These are phyloP conservation scores for Conus canariensis DNA, from an alignment of 2,888 invertebrate genomes.

Conservation along the genomic window DNA sequence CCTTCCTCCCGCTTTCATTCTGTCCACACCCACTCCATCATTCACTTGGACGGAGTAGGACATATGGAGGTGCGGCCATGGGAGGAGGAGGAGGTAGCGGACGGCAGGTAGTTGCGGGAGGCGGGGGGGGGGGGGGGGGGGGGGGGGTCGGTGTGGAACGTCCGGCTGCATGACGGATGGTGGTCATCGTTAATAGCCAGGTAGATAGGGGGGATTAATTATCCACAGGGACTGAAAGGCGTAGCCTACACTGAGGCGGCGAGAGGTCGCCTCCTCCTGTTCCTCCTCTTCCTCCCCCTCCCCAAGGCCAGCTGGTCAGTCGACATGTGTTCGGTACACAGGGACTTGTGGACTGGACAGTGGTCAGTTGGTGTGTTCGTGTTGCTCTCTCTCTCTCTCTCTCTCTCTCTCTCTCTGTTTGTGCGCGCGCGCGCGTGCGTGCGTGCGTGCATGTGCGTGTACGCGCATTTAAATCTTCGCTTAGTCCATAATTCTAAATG, in stretches of 20 bases:
- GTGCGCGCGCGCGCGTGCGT: not conserved
- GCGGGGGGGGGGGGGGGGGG: not conserved
- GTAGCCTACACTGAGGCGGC: not conserved
- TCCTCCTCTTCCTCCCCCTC: no score
- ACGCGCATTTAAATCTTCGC: not conserved
- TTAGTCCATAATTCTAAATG: no score
- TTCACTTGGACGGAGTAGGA: not conserved
- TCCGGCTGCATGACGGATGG: not conserved
- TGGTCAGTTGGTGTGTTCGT: not conserved
- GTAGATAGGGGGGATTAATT: not conserved
- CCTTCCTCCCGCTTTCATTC: not conserved
- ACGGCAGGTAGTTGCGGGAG: no score
- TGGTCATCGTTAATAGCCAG: not conserved
- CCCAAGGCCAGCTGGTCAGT: no score
- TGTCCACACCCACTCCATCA: not conserved
- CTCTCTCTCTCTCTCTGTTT: no score
- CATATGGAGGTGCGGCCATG: no score
- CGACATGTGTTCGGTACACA: no score
- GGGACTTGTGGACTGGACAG: not conserved
- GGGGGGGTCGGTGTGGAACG: not conserved
- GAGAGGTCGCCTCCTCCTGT: not conserved
- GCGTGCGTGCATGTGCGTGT: not conserved
- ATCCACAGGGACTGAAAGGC: not conserved
- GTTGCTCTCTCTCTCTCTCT: not conserved
- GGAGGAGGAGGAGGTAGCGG: no score